Base-by-base conservation (phyloP, 2,888 invertebrate species). In the Empis livida region DNA sequence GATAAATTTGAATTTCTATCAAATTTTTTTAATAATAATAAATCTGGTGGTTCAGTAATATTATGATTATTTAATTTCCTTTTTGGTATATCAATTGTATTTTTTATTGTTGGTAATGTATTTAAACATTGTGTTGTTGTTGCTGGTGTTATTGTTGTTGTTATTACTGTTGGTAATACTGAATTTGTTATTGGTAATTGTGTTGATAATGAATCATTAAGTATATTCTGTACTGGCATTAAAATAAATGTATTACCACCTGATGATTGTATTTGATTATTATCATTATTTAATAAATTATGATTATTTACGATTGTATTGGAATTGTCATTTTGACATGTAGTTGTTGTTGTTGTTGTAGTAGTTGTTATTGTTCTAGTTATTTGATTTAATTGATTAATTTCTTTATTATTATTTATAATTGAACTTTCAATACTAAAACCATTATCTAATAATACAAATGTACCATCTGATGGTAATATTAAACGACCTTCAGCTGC, bases 401-500 rank as follows among this genome's bases (percentile, higher is more conserved):
- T 16, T 15, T 31, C 30, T 20, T 41, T 46, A 42, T 35, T 23
- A 43, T 50, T 46, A 46, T 61, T 57, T 44, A 69, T 53, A 46
- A 69, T 67, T 27, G 67, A 64, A 53, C 68, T 69, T 55, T 68
- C 70, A 37, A 68, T 65, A 53, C 66, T 66, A 6, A 68, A 61
- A 13, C 70, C 69, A 51, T 65, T 68, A 51, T 68, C 68, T 42
- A 68, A 57, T 45, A 70, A 57, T 52, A 68, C 64, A 53, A 70
- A 67, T 43, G 66, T 67, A 41, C 70, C 70, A 56, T 70, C 68
- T n/a, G 67, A 61, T 10, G 70, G 70, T 48, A 70, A 54, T 49
- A 70, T 67, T 42, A 70, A 61, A 17, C 70, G 65, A 16, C 70
- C 70, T 55, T 70, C 70, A 31, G 69, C 64, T 3, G 70, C 70